These are phyloP conservation scores for Stramonita haemastoma DNA, from an alignment of 2,888 invertebrate genomes.

Conservation along the genomic window DNA sequence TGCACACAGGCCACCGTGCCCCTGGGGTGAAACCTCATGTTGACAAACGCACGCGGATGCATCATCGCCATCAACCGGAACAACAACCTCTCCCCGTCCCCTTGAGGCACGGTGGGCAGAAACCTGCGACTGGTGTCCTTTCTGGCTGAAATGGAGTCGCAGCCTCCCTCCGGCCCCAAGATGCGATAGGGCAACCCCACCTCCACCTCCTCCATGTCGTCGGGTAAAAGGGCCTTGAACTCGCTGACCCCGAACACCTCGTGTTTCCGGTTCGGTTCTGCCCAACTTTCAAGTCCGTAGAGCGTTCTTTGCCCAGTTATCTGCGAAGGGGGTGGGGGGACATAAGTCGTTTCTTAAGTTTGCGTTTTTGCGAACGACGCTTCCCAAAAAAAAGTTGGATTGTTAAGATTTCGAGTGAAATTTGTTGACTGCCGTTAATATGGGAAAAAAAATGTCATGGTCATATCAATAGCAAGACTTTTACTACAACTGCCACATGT, in stretches of 20 bases:
- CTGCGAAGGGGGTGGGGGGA: conserved; percentile 45
- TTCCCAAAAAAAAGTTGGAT: too few relatives aligned
- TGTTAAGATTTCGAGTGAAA: too few relatives aligned
- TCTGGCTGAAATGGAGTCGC: background rate
- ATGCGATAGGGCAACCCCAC: conserved; percentile 50
- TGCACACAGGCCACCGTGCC: conserved; percentile 70
- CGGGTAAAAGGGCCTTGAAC: conserved; percentile 68
- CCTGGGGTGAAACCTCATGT: conserved; percentile 71
- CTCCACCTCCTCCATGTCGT: conserved; percentile 41
- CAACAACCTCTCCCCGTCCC: conserved; percentile 58
- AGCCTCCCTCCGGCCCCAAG: background rate
- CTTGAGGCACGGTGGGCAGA: conserved; percentile 63
- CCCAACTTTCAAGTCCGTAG: conserved; percentile 68
- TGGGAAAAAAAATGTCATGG: too few relatives aligned
- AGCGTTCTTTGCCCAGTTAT: conserved; percentile 53
- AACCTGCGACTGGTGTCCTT: conserved; percentile 65
- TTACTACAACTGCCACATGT: background rate
- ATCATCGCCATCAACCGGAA: conserved; percentile 72
- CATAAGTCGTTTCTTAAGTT: background rate
- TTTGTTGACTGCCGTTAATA: too few relatives aligned
- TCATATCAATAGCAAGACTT: background rate
- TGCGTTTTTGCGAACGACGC: background rate
- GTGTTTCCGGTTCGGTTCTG: conserved; percentile 51
- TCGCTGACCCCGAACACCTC: conserved; percentile 66
- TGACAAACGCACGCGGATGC: conserved; percentile 75